Base-by-base conservation (phyloP, 2,888 invertebrate species). In the Andrena marginata region DNA sequence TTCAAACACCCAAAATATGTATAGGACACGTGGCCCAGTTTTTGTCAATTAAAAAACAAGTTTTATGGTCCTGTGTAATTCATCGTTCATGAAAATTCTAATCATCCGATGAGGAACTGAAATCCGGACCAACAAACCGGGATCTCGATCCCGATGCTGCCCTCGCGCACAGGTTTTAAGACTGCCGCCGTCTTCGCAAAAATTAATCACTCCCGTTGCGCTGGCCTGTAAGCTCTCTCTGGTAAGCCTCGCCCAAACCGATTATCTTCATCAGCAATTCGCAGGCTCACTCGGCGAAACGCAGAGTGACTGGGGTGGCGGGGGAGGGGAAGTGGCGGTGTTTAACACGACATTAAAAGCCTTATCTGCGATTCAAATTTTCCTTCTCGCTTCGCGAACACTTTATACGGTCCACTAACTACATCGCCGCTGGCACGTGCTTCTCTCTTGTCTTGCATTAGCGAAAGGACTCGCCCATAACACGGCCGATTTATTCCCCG, bases 291-390 rank as follows among this genome's bases (percentile, higher is more conserved):
- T 42, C 42, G 65, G 60, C 76, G 60, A 59, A 76, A 77, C 59
- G 51, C 42, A 8, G n/a, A 69, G 78, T 29, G 62, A 68, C 77
- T 29, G 33, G 10, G 48, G 65, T 13, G 42, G 1, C 13, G 42
- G 13, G 0, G 42, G 42, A 16, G 13, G 5, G 13, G 13, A 5
- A 13, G 42, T 42, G 42, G 60, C 35, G 35, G 42, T 67, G 42
- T 77, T 77, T 33, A 68, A 67, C 72, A 60, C 69, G 73, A 65
- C 79, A 60, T 74, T 81, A 74, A 78, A 81, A 71, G 74, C 62
- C 70, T 80, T 67, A 74, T 80, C 74, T 75, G 75, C 8, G 70
- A 82, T 75, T 74, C 68, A 73, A 74, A 80, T 82, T 73, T 60
- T 70, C 65, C 69, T 69, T 54, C 73, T 71, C 74, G 62, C 70